Evolutionary conservation across 2,888 invertebrate species (phyloP).

Genomic region (Sminthurides aquaticus): DNA sequence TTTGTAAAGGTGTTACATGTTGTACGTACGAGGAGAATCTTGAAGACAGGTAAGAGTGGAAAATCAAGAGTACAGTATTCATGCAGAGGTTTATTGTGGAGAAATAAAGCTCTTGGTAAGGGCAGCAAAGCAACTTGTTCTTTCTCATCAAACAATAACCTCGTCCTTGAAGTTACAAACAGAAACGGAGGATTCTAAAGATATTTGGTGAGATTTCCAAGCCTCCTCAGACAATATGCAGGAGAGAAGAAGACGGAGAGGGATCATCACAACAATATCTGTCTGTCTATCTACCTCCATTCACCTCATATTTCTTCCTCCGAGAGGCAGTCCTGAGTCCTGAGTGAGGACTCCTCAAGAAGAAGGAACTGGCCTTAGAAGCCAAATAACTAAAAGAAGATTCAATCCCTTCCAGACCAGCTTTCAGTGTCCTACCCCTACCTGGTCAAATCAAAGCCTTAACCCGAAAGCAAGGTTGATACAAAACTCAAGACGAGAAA

Average conservation of each 20-base stretch:
- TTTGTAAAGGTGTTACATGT: no score
- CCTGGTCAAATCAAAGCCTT: no score
- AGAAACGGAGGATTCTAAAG: constrained; percentile 13
- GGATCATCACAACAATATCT: neutral
- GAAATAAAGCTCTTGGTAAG: no score
- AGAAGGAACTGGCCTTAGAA: neutral
- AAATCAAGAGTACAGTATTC: neutral
- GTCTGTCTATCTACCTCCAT: neutral
- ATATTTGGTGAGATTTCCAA: constrained; percentile 20
- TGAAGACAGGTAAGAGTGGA: neutral
- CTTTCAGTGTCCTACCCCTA: no score
- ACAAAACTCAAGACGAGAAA: no score
- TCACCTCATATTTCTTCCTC: no score
- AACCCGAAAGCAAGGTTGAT: no score
- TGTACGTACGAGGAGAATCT: neutral
- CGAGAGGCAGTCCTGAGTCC: no score
- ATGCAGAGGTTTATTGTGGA: no score
- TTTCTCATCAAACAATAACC: constrained; percentile 24
- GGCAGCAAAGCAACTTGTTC: neutral
- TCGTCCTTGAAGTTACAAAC: constrained; percentile 27
- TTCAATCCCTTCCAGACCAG: no score
- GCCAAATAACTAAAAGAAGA: no score
- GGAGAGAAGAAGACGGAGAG: neutral
- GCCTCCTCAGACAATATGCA: neutral
- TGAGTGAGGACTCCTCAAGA: no score